Conservation (phyloP, 2,113 vertebrate genomes). For the Pluvialis apricaria region DNA sequence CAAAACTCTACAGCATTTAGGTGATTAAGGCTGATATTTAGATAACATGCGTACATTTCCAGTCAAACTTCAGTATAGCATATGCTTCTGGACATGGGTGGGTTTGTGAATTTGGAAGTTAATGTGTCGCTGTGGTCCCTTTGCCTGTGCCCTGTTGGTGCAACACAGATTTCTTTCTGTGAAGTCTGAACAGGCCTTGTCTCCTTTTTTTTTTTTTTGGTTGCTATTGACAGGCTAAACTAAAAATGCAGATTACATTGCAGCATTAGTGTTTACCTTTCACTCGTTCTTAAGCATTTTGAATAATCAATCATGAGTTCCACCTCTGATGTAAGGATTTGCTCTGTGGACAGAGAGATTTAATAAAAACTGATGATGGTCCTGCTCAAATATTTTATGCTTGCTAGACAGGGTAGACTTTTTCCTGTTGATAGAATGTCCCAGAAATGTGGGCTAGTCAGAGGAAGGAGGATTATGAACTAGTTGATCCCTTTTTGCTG, state of each 20-base stretch:
- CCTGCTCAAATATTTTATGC: neutral
- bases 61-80: neutral
- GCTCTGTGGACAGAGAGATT: neutral
- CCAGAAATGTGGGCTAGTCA: neutral
- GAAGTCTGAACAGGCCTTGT: neutral
- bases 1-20: neutral
- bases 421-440: neutral
- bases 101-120: neutral
- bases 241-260: neutral
- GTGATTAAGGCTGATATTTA: neutral
- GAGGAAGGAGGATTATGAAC: neutral
- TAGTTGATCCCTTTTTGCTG: neutral
- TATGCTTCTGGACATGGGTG: neutral
- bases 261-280: neutral
- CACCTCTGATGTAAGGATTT: neutral
- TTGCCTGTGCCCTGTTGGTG: neutral
- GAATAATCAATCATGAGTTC: fast-evolving
- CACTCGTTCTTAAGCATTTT: neutral
- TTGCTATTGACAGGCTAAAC: neutral
- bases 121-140: neutral
- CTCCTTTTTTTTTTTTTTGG: neutral
- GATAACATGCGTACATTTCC: neutral
- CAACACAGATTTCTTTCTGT: neutral
- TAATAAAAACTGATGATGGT: neutral
- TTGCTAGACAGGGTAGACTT: neutral